A percentile compares a stretch with the other conserved stretches of the same genome.
Conservation (phyloP, 2,888 invertebrate genomes). For the Agrotis ipsilon region DNA sequence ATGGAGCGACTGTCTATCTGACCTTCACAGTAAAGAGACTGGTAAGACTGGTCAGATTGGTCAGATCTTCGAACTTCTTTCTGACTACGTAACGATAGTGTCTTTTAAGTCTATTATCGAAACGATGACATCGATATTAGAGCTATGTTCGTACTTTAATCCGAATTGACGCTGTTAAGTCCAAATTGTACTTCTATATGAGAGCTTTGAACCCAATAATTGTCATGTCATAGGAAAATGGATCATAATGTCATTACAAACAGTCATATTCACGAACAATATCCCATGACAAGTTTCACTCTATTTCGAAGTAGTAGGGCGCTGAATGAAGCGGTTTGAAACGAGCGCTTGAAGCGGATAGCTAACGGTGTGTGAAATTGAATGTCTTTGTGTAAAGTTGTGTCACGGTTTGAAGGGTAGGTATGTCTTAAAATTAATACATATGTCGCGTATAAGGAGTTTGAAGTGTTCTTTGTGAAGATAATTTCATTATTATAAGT, state of each 20-base stretch:
- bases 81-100: too few relatives aligned
- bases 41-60: background rate
- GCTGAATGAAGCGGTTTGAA: slow-evolving; percentile 24
- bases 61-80: too few relatives aligned
- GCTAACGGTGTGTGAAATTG: slow-evolving; percentile 51
- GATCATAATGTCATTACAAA: slow-evolving; percentile 8
- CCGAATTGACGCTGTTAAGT: slow-evolving; percentile 50
- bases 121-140: slow-evolving; percentile 52
- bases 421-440: background rate
- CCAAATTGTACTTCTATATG: slow-evolving; percentile 4
- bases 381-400: slow-evolving; percentile 36
- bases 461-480: slow-evolving; percentile 29
- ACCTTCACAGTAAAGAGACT: background rate
- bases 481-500: background rate
- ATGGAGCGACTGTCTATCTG: background rate
- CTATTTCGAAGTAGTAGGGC: slow-evolving; percentile 22
- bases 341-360: slow-evolving; percentile 9
- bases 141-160: slow-evolving; percentile 40
- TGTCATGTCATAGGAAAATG: slow-evolving; percentile 6
- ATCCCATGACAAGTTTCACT: background rate
- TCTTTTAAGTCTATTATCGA: slow-evolving; percentile 42
- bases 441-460: slow-evolving; percentile 17
- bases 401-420: slow-evolving; percentile 16
- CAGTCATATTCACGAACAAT: background rate
- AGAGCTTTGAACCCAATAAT: slow-evolving; percentile 5